A percentile compares a stretch with the other conserved stretches of the same genome.
Evolutionary conservation across 2,888 invertebrate species (phyloP).

Genomic region (Vanessa cardui): DNA sequence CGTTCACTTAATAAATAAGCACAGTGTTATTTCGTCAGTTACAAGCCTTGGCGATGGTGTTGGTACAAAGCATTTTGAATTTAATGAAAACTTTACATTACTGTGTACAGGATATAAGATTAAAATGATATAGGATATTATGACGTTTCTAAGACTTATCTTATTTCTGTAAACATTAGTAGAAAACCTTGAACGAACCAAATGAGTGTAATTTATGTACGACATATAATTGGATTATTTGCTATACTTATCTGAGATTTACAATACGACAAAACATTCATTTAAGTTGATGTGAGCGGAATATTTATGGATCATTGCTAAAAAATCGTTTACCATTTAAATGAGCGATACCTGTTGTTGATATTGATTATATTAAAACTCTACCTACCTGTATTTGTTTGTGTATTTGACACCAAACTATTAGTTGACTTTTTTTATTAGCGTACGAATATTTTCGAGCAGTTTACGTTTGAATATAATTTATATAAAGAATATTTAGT

Average conservation of each 20-base stretch:
- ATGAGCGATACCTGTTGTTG: too few species aligned
- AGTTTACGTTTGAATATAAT: too few species aligned
- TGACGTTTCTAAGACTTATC: conserved; percentile 16
- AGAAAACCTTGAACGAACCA: conserved; percentile 15
- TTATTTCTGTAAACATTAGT: conserved; percentile 15
- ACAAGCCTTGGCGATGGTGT: not conserved
- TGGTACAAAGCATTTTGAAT: not conserved
- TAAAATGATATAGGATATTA: not conserved
- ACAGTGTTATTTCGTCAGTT: not conserved
- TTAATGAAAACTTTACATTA: not conserved
- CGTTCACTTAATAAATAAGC: conserved; percentile 12
- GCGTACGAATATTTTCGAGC: too few species aligned
- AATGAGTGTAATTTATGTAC: conserved; percentile 26
- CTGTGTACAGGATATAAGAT: not conserved
- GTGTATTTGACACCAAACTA: not conserved
- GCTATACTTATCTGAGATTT: conserved; percentile 13
- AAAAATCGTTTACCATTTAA: not conserved
- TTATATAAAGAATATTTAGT: too few species aligned
- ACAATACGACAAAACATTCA: not conserved
- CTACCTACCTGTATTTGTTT: not conserved
- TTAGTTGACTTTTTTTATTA: too few species aligned
- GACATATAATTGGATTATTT: conserved; percentile 26
- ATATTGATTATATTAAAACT: not conserved
- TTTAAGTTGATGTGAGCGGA: not conserved
- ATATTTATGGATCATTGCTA: not conserved